These are phyloP conservation scores for Sarotherodon lohbergeri DNA, from an alignment of 2,113 vertebrate genomes.

Conservation along the genomic window DNA sequence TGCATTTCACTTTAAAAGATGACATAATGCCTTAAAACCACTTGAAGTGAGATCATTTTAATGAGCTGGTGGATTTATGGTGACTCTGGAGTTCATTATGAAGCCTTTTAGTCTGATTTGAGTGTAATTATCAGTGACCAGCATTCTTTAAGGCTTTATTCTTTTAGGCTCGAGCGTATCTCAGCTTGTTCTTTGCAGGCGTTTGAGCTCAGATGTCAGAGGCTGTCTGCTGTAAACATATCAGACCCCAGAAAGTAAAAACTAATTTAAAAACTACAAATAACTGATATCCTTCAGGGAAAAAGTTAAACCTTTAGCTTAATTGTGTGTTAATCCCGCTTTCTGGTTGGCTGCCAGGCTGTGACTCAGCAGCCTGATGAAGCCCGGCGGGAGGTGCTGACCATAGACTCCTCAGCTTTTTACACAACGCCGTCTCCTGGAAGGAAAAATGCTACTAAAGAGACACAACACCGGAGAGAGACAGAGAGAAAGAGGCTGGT, in stretches of 20 bases:
- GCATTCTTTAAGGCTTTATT: neutral
- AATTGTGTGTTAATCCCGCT: neutral
- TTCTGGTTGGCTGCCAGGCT: neutral
- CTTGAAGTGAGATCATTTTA: neutral
- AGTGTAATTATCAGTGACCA: neutral
- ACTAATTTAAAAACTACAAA: neutral
- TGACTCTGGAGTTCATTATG: neutral
- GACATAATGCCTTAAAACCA: neutral
- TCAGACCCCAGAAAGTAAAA: neutral
- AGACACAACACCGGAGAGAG: neutral
- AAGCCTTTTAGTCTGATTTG: neutral
- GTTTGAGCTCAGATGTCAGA: neutral
- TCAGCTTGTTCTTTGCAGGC: neutral
- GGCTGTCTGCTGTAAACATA: neutral
- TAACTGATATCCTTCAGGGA: neutral
- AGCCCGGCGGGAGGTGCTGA: neutral
- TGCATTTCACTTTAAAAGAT: neutral
- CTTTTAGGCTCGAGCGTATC: neutral
- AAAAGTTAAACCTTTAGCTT: neutral
- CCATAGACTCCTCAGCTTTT: neutral
- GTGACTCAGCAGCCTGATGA: conserved; percentile 19
- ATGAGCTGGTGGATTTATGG: neutral
- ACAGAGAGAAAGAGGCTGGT: neutral
- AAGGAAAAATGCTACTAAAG: conserved; percentile 9
- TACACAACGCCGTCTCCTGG: conserved; percentile 26